phyloP scores from a whole-genome alignment of 2,888 invertebrate species.

The Coelogynopora nodosa region DNA sequence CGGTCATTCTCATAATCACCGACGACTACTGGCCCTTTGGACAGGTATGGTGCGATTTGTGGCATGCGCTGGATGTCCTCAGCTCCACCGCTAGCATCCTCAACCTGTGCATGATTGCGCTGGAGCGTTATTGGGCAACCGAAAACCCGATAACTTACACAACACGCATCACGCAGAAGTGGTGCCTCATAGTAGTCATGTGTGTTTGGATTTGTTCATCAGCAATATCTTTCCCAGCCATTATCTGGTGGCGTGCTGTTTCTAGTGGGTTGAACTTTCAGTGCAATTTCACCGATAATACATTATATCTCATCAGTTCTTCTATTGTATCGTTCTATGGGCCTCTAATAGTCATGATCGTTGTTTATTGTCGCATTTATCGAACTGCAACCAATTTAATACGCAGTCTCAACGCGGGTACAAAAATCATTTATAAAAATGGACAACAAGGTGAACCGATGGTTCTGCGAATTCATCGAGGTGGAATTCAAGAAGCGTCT shows the following conservation, averaged over 20 bases:
- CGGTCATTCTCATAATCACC: conserved; percentile 74
- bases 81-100: conserved; percentile 95
- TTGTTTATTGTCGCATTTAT: conserved; percentile 93
- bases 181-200: conserved; percentile 81
- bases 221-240: conserved; percentile 94
- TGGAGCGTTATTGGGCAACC: conserved; percentile 97
- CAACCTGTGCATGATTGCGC: conserved; percentile 89
- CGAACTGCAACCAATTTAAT: conserved; percentile 87
- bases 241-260: conserved; percentile 68
- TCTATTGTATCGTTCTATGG: conserved; percentile 95
- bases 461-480: conserved; percentile 86
- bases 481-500: conserved; percentile 65
- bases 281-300: conserved; percentile 91
- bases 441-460: conserved; percentile 66
- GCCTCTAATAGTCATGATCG: conserved; percentile 92
- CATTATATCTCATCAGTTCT: conserved; percentile 91
- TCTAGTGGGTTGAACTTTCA: conserved; percentile 52
- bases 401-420: conserved; percentile 80
- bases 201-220: conserved; percentile 94
- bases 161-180: conserved; percentile 79
- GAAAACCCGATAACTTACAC: conserved; percentile 97
- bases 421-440: conserved; percentile 69
- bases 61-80: conserved; percentile 91
- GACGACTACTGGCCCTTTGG: conserved; percentile 41
- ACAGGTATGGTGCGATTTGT: conserved; percentile 81